phyloP scores from a whole-genome alignment of 2,888 invertebrate genomes.

The Cartodere bifasciata region DNA sequence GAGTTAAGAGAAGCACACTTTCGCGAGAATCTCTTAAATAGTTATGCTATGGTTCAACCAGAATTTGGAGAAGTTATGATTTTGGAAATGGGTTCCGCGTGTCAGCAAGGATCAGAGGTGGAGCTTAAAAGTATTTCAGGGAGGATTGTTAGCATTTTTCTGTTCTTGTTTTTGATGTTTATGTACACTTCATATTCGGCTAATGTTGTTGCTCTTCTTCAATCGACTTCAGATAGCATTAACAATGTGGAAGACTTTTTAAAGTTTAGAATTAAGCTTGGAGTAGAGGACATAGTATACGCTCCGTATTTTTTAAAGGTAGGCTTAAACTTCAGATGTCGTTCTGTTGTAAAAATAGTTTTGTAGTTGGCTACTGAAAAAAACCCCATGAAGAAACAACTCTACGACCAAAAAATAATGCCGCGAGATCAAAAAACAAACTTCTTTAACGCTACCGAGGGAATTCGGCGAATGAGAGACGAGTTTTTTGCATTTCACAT shows the following conservation, averaged over 20 bases:
- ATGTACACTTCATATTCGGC: conserved; percentile 54
- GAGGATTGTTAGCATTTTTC: conserved; percentile 28
- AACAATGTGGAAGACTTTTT: conserved; percentile 41
- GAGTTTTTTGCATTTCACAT: conserved; percentile 57
- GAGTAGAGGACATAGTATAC: conserved; percentile 45
- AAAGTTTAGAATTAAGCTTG: conserved; percentile 45
- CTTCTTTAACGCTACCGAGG: conserved; percentile 46
- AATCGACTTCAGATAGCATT: conserved; percentile 47
- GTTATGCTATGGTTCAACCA: conserved; percentile 11
- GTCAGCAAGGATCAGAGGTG: conserved; percentile 36
- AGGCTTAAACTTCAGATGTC: conserved; percentile 17
- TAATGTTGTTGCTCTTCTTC: conserved; percentile 52
- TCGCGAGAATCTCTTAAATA: no score
- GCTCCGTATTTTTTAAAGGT: conserved; percentile 51
- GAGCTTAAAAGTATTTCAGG: conserved; percentile 37
- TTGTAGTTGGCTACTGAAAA: conserved; percentile 49
- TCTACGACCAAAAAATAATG: conserved; percentile 49
- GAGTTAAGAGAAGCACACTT: conserved; percentile 25
- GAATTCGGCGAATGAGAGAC: conserved; percentile 43
- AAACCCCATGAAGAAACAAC: conserved; percentile 43
- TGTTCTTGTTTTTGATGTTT: conserved; percentile 37
- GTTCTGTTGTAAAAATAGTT: conserved; percentile 5
- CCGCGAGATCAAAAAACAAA: conserved; percentile 43
- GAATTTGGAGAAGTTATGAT: conserved; percentile 26
- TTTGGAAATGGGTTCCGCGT: conserved; percentile 36